Percentiles rank a stretch among this genome's conserved stretches.
phyloP scores from a whole-genome alignment of 1,140 invertebrate genomes.

The Drosophila chauvacae region DNA sequence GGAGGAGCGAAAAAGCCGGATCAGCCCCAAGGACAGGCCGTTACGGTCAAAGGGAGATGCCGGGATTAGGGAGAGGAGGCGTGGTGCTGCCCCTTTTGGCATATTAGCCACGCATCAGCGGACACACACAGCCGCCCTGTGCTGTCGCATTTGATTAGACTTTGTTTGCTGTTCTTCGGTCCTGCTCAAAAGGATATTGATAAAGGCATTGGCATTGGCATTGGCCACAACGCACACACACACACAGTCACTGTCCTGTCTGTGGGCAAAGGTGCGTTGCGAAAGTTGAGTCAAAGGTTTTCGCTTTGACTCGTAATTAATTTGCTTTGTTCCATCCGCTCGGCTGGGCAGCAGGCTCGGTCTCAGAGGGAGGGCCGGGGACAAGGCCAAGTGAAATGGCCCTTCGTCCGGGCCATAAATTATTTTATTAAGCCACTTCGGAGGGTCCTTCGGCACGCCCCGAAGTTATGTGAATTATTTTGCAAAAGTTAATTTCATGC shows the following conservation, averaged over 20 bases:
- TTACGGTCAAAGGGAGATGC: slow-evolving; percentile 49
- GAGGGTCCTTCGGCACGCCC: slow-evolving; percentile 61
- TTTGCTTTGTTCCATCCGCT: slow-evolving; percentile 81
- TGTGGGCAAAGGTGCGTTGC: slow-evolving; percentile 62
- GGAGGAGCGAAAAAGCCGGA: slow-evolving; percentile 36
- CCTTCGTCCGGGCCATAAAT: slow-evolving; percentile 73
- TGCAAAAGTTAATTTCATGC: slow-evolving; percentile 81
- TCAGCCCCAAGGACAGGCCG: slow-evolving; percentile 34
- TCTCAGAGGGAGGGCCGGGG: not conserved
- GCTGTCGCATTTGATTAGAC: slow-evolving; percentile 79
- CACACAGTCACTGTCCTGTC: not conserved
- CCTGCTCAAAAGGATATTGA: slow-evolving; percentile 74
- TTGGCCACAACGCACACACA: slow-evolving; percentile 2
- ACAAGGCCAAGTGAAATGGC: slow-evolving; percentile 56
- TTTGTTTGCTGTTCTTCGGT: slow-evolving; percentile 46
- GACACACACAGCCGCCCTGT: slow-evolving; percentile 25
- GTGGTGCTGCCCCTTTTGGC: slow-evolving; percentile 53
- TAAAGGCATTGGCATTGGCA: slow-evolving; percentile 68
- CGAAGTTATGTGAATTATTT: slow-evolving; percentile 82
- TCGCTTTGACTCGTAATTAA: slow-evolving; percentile 83
- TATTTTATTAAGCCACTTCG: slow-evolving; percentile 83
- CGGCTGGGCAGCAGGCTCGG: slow-evolving; percentile 48
- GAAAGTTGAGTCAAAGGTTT: slow-evolving; percentile 71
- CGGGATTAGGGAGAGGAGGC: slow-evolving; percentile 25
- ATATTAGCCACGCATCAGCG: slow-evolving; percentile 76